A percentile compares a stretch with the other conserved stretches of the same genome.
phyloP scores from a whole-genome alignment of 2,113 vertebrate species.

The Micronycteris hirsuta region DNA sequence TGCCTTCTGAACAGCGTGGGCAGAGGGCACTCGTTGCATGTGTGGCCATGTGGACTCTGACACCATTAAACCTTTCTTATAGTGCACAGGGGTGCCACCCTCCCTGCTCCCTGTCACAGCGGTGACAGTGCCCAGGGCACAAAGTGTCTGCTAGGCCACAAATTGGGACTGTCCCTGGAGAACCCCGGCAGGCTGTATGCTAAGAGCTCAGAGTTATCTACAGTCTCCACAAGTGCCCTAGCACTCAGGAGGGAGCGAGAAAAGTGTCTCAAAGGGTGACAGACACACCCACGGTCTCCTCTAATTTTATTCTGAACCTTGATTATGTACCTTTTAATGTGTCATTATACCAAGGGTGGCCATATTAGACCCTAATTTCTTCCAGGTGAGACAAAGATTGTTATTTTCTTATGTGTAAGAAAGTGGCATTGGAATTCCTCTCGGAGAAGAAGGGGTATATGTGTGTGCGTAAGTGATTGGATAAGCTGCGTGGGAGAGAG shows the following conservation, averaged over 20 bases:
- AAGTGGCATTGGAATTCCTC: neutral
- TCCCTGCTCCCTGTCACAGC: no score
- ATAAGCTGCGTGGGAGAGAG: neutral
- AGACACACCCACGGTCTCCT: neutral
- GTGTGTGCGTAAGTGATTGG: neutral
- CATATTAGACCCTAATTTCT: neutral
- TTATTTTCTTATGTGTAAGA: neutral
- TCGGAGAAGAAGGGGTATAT: neutral
- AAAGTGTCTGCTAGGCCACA: neutral
- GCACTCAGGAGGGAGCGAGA: no score
- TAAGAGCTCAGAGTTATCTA: neutral
- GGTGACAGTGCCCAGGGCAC: neutral
- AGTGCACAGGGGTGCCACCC: neutral
- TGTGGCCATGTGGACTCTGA: accelerated
- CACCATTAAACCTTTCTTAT: neutral
- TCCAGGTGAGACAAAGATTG: neutral
- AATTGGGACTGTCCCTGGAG: neutral
- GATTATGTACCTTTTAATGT: neutral
- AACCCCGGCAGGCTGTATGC: neutral
- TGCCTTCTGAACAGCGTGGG: neutral
- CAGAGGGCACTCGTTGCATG: neutral
- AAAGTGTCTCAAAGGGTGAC: neutral
- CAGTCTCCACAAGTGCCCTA: neutral
- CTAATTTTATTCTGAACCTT: neutral
- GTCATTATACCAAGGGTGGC: neutral